Conservation (phyloP, 2,113 vertebrate species). For the Oryzias woworae region DNA sequence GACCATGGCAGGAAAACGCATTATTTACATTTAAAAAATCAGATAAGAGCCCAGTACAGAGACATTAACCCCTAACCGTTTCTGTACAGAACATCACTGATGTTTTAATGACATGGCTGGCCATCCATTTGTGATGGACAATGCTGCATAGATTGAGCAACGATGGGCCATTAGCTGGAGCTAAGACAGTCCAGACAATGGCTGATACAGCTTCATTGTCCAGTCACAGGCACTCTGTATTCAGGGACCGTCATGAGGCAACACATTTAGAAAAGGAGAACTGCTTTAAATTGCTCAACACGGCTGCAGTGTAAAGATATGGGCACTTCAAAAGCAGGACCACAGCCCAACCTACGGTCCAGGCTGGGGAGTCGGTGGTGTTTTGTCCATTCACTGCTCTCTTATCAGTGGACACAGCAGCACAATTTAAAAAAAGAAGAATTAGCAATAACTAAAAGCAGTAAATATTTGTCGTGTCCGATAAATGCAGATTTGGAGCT, state of each 20-base stretch:
- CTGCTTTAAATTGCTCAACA: constrained; percentile 33
- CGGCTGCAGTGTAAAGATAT: constrained; percentile 68
- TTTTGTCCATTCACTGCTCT: constrained; percentile 15
- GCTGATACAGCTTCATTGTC: constrained; percentile 62
- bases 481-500: constrained; percentile 9
- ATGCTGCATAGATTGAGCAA: constrained; percentile 33
- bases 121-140: constrained; percentile 49
- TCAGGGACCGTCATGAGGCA: constrained; percentile 37
- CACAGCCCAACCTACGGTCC: constrained; percentile 34
- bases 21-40: constrained; percentile 61
- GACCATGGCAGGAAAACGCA: constrained; percentile 23
- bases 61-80: constrained; percentile 54
- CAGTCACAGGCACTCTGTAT: constrained; percentile 40
- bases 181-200: constrained; percentile 55
- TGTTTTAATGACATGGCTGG: constrained; percentile 49
- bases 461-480: background rate
- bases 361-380: constrained; percentile 18
- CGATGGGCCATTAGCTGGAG: constrained; percentile 48
- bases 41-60: constrained; percentile 53
- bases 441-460: constrained; percentile 54
- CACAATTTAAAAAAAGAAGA: constrained; percentile 45
- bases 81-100: constrained; percentile 41
- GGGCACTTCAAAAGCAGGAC: constrained; percentile 63
- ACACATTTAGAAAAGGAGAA: constrained; percentile 33
- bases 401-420: constrained; percentile 76